These are phyloP conservation scores for Dicranocentrus wangi DNA, from an alignment of 2,888 invertebrate genomes.

Conservation along the genomic window DNA sequence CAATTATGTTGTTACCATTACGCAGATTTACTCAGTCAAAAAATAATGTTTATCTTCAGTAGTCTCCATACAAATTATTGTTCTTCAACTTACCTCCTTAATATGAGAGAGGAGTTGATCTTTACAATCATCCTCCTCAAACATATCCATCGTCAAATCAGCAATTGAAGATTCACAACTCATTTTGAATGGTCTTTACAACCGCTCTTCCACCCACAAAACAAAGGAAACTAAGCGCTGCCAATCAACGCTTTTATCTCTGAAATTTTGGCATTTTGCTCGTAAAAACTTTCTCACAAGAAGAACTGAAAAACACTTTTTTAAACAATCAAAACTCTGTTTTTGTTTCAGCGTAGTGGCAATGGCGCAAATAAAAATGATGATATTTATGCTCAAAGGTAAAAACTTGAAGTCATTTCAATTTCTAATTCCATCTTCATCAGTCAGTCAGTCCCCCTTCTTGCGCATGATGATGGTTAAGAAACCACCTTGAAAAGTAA, in stretches of 20 bases:
- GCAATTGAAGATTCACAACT: constrained; percentile 66
- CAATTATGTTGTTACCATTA: neutral
- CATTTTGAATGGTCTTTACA: constrained; percentile 34
- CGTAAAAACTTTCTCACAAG: constrained; percentile 4
- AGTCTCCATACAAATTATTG: no score
- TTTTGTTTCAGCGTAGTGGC: no score
- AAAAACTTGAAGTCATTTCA: no score
- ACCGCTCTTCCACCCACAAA: neutral
- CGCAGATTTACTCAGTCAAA: neutral
- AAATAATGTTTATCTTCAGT: no score
- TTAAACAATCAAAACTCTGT: neutral
- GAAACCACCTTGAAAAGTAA: no score
- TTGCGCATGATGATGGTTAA: no score
- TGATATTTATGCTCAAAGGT: no score
- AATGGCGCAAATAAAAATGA: no score
- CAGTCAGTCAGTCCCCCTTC: no score
- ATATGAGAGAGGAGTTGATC: constrained; percentile 64
- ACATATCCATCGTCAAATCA: constrained; percentile 63
- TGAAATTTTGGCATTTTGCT: neutral
- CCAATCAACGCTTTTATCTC: neutral
- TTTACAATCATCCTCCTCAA: constrained; percentile 61
- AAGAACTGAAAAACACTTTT: neutral
- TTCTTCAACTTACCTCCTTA: constrained; percentile 66
- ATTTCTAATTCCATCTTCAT: no score
- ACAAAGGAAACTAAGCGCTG: neutral